Conservation (phyloP, 2,113 vertebrate genomes). For the Baryphthengus martii region DNA sequence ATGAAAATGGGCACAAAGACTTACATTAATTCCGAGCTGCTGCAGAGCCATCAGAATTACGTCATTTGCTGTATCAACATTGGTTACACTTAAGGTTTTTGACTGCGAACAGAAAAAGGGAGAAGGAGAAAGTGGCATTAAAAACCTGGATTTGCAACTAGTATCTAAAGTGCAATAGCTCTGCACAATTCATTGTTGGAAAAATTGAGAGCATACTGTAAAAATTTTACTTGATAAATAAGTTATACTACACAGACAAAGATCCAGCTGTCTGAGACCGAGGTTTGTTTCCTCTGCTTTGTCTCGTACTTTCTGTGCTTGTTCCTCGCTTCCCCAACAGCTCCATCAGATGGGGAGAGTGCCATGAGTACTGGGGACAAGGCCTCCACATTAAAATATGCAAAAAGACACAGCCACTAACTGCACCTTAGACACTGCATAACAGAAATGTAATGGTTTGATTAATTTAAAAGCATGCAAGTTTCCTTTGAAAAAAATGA, state of each 20-base stretch:
- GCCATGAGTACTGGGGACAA: background rate
- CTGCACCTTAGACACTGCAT: background rate
- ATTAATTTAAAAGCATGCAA: background rate
- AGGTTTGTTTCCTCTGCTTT: background rate
- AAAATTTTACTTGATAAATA: background rate
- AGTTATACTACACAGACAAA: background rate
- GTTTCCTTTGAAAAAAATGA: background rate
- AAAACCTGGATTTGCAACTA: constrained; percentile 1
- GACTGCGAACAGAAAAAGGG: constrained; percentile 75
- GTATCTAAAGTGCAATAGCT: background rate
- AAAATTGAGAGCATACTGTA: background rate
- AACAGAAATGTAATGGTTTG: background rate
- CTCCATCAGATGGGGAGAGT: background rate
- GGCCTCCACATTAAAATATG: background rate
- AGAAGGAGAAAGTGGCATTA: constrained; percentile 9
- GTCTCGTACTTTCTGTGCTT: background rate
- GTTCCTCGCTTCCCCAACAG: background rate
- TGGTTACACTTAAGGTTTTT: constrained; percentile 88
- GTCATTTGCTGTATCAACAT: constrained; percentile 85
- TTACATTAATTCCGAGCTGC: constrained; percentile 90
- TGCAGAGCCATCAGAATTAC: constrained; percentile 87
- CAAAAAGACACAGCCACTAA: background rate
- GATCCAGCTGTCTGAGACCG: background rate
- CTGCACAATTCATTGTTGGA: background rate
- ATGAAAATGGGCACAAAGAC: constrained; percentile 45